Conservation (phyloP, 1,140 invertebrate genomes). For the Ips nitidus region DNA sequence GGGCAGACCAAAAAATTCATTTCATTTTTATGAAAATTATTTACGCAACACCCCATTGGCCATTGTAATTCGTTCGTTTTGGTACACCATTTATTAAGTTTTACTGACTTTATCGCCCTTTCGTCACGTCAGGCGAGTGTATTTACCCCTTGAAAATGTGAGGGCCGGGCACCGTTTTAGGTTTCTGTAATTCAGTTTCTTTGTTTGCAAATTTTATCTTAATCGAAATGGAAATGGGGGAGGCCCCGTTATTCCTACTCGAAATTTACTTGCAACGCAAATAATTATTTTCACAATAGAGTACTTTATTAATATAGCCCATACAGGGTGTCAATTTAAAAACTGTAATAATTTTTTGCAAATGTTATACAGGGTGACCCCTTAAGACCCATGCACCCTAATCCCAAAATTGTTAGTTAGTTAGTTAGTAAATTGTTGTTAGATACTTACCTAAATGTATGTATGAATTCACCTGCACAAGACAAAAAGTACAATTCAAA, state of each 20-base stretch:
- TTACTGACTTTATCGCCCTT: slow-evolving; percentile 23
- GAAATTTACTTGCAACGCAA: too few relatives aligned
- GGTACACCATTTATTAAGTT: slow-evolving; percentile 24
- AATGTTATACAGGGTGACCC: too few relatives aligned
- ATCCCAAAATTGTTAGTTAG: too few relatives aligned
- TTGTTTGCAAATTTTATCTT: slow-evolving; percentile 22
- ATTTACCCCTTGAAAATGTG: slow-evolving; percentile 19
- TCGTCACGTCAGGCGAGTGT: slow-evolving; percentile 19
- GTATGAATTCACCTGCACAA: too few relatives aligned
- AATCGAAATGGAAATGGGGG: slow-evolving; percentile 21
- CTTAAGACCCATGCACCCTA: too few relatives aligned
- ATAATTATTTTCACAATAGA: too few relatives aligned
- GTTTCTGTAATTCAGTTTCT: slow-evolving; percentile 20
- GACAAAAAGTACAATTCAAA: too few relatives aligned
- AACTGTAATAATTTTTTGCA: too few relatives aligned
- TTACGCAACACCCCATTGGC: slow-evolving; percentile 3
- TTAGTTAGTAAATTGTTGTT: too few relatives aligned
- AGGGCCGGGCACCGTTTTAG: slow-evolving; percentile 6
- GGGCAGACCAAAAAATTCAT: slow-evolving; percentile 3
- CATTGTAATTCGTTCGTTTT: slow-evolving; percentile 17
- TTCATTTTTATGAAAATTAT: slow-evolving; percentile 11
- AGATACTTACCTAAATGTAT: too few relatives aligned
- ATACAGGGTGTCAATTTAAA: too few relatives aligned
- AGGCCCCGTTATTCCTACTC: background rate
- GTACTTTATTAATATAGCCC: too few relatives aligned